Percentiles rank a stretch among this genome's conserved stretches.
Conservation (phyloP, 2,888 invertebrate species). For the Lacanobia wlatinum region DNA sequence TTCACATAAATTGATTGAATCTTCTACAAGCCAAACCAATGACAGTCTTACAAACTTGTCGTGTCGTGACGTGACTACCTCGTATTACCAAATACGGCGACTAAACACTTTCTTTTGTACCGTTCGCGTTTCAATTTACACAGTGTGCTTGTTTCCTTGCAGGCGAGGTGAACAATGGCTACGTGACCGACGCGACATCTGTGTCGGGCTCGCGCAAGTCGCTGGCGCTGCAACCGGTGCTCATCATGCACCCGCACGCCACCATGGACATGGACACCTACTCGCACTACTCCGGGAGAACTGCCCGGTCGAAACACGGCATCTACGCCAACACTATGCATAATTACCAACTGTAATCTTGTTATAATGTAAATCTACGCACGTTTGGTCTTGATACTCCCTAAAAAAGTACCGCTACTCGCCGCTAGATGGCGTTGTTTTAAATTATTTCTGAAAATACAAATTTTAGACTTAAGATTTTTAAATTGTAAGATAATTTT, state of each 20-base stretch:
- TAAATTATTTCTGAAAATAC: conserved; percentile 61
- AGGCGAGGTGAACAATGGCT: conserved; percentile 97
- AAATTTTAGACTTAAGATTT: conserved; percentile 36
- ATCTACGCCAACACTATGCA: conserved; percentile 93
- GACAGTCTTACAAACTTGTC: conserved; percentile 12
- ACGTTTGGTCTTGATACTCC: conserved; percentile 14
- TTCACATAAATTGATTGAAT: neutral
- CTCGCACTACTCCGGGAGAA: conserved; percentile 95
- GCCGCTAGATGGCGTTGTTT: conserved; percentile 68
- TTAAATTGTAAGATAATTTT: conserved; percentile 43
- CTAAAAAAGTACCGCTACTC: conserved; percentile 41
- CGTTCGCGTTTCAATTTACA: conserved; percentile 55
- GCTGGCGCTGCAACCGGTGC: conserved; percentile 96
- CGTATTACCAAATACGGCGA: conserved; percentile 43
- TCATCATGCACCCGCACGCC: conserved; percentile 93
- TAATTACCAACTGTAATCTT: conserved; percentile 92
- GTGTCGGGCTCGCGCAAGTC: conserved; percentile 96
- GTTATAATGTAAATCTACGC: conserved; percentile 23
- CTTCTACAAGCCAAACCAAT: conserved; percentile 1
- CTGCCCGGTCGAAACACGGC: conserved; percentile 91
- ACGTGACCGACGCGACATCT: conserved; percentile 96
- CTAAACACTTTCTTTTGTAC: conserved; percentile 54
- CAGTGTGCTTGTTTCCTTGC: conserved; percentile 68
- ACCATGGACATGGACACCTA: conserved; percentile 93
- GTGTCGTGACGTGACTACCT: conserved; percentile 50